Conservation (phyloP, 1,140 invertebrate species). For the Vanessa tameamea region DNA sequence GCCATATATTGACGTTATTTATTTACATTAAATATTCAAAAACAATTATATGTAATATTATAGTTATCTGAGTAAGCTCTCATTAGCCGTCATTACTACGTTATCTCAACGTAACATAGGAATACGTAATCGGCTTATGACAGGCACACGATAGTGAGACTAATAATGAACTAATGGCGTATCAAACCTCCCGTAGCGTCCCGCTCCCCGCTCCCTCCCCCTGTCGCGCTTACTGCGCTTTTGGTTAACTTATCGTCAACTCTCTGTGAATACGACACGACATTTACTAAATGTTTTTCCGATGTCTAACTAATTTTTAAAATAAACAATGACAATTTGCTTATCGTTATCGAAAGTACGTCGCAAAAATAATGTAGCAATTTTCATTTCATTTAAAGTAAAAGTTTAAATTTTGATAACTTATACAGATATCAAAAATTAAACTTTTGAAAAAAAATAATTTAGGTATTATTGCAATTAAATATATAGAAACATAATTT, state of each 20-base stretch:
- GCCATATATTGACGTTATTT: too few species aligned
- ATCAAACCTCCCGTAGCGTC: conserved; percentile 62
- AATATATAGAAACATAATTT: not conserved
- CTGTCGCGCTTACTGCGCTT: conserved; percentile 38
- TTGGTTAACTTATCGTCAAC: conserved; percentile 5
- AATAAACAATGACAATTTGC: too few species aligned
- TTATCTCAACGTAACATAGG: conserved; percentile 41
- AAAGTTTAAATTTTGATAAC: too few species aligned
- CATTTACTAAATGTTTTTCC: not conserved
- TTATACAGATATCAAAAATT: too few species aligned
- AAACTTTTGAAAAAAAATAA: too few species aligned
- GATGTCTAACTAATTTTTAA: too few species aligned
- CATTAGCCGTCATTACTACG: conserved; percentile 38
- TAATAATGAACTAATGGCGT: conserved; percentile 77
- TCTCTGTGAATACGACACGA: conserved; percentile 23
- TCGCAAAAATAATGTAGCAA: too few species aligned
- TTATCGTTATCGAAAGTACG: too few species aligned
- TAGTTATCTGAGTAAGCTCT: conserved; percentile 6
- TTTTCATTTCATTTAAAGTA: too few species aligned
- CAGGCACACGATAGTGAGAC: conserved; percentile 54
- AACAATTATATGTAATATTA: too few species aligned
- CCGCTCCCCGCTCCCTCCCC: conserved; percentile 37
- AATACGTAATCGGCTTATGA: conserved; percentile 68
- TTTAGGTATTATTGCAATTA: not conserved
- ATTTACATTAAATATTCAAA: too few species aligned